Base-by-base conservation (phyloP, 2,113 vertebrate genomes). In the Hypocryptadius cinnamomeus region DNA sequence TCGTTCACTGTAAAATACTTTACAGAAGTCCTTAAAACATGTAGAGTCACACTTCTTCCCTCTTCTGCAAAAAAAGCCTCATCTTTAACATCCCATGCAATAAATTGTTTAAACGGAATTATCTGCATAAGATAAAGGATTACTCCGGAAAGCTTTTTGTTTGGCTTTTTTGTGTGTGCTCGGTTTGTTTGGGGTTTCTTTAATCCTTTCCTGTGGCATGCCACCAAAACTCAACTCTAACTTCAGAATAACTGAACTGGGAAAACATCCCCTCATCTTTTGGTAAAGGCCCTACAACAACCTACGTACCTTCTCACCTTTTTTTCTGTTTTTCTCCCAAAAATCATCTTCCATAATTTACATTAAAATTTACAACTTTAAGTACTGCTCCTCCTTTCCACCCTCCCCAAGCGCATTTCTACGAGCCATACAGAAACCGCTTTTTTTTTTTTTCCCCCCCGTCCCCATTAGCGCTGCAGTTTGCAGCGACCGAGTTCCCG, bases 401-500 rank as follows among this genome's bases (percentile, higher is more conserved):
- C 11, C 2, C 5, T 42, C 15, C 10, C 30, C 53, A 15, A 25
- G 23, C 23, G 28, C 66, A 48, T 8, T 48, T 19, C 27, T 15
- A 27, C 16, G 10, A 70, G 7, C 15, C 8, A 21, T 1, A 25
- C 42, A 19, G 42, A 72, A 63, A 28, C 22, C 10, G 45, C 11
- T 0, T 3, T n/a, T 11, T 2, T 3, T 1, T 0, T 3, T n/a
- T 11, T 2, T 3, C 1, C 0, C 0, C 20, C 37, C 48, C 6
- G 21, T 44, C 22, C 35, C 69, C 35, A 1, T 4, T 0, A 63
- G 16, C 0, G 13, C 23, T 4, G 53, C 21, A 35, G 24, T 15
- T 87, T 79, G 14, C 65, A 24, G 53, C 9, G 3, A 9, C 53
- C 15, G 35, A 61, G 63, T 33, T 76, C 44, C 53, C 53, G 0